phyloP scores from a whole-genome alignment of 2,113 vertebrate genomes.

The Poicephalus gulielmi region DNA sequence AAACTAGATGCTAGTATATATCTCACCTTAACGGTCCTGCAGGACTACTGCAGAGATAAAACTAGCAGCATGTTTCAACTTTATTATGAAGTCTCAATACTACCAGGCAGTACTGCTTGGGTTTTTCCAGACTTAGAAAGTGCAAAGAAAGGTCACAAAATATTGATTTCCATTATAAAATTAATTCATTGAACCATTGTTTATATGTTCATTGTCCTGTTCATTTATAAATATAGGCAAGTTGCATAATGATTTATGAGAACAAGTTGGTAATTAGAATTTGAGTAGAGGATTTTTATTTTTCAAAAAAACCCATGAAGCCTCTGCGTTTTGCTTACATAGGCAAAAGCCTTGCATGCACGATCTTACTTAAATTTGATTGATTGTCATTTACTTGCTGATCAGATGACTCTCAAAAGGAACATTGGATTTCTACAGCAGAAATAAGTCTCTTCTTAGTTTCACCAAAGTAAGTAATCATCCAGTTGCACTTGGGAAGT shows the following conservation, averaged over 20 bases:
- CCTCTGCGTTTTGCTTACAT: not conserved
- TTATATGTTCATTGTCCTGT: not conserved
- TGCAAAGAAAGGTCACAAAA: not conserved
- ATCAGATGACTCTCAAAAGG: not conserved
- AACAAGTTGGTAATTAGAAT: not conserved
- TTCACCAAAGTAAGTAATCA: not conserved
- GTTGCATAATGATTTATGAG: not conserved
- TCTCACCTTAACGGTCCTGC: not conserved
- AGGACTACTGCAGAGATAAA: not conserved
- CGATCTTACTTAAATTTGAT: not conserved
- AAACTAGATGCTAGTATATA: not conserved
- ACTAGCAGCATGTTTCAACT: not conserved
- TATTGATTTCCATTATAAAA: not conserved
- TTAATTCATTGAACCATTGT: not conserved
- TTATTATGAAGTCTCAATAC: not conserved
- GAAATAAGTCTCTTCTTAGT: not conserved
- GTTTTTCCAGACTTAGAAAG: not conserved
- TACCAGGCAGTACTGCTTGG: not conserved
- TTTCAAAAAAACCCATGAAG: not conserved
- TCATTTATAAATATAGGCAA: not conserved
- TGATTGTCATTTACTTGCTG: not conserved
- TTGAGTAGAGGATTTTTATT: not conserved
- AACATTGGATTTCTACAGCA: not conserved
- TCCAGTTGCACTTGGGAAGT: not conserved
- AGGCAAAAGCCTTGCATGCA: not conserved